Evolutionary conservation across 2,797 vertebrate species (phyloP), one percentile per base, ranked within the genome.

Genomic region (Spinibarbus caldwelli): DNA sequence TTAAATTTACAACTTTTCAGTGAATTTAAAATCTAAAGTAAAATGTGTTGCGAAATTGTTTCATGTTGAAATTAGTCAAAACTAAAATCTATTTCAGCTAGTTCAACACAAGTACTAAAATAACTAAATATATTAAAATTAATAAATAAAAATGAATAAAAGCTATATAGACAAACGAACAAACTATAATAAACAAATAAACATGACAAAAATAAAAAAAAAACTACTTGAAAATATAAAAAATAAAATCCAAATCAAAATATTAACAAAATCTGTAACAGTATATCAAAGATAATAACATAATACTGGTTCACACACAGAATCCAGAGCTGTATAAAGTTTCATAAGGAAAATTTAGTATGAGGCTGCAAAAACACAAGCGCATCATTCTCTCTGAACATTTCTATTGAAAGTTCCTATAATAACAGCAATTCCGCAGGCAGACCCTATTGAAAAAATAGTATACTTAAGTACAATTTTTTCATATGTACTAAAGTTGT

Each of bases 371-470:
- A 17, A 76, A 76, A 57, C 36, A 38, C 19, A 29, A 75, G 80
- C 15, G 23, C 3, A 5, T 64, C 19, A 68, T 66, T 84, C 43
- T 67, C 62, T 66, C 21, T 76, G 15, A 83, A 52, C 57, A 10
- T 67, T 77, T 83, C 17, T 52, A 36, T 21, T n/a, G 73, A 43
- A 83, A 68, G 31, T 54, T 78, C 34, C 26, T 36, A 54, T 77
- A 11, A 68, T n/a, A 36, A 75, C 34, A 77, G 64, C 47, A 68
- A 41, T 78, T 77, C 62, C n/a, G 38, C 31, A 21, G 26, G 64
- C 29, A 73, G 29, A 23, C n/a, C n/a, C n/a, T n/a, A n/a, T n/a
- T n/a, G n/a, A n/a, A n/a, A n/a, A n/a, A n/a, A n/a, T n/a, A n/a
- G n/a, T n/a, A n/a, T n/a, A n/a, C n/a, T n/a, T n/a, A n/a, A n/a